phyloP scores from a whole-genome alignment of 2,113 vertebrate species.

The Origma solitaria region DNA sequence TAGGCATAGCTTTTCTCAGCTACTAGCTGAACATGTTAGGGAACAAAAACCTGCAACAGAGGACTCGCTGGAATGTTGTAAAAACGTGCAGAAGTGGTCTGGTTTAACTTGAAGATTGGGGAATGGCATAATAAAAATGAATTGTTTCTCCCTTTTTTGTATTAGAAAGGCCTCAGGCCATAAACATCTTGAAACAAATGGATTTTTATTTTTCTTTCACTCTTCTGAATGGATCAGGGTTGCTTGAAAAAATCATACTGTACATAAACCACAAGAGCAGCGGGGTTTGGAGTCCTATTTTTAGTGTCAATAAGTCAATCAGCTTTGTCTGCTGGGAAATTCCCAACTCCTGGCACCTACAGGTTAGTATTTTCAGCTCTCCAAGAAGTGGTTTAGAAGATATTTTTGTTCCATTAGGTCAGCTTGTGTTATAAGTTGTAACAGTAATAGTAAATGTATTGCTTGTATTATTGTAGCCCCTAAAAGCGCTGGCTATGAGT shows the following conservation, averaged over 20 bases:
- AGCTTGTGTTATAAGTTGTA: conserved; percentile 20
- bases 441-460: conserved; percentile 39
- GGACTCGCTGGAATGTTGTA: background rate
- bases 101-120: conserved; percentile 22
- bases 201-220: background rate
- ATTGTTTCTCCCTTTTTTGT: conserved; percentile 9
- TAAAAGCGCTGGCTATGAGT: background rate
- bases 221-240: background rate
- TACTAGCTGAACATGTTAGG: background rate
- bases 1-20: background rate
- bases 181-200: conserved; percentile 23
- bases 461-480: background rate
- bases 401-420: conserved; percentile 26
- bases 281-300: background rate
- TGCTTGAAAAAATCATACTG: background rate
- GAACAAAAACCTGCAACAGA: background rate
- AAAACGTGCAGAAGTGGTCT: conserved; percentile 15
- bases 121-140: conserved; percentile 40
- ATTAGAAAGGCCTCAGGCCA: conserved; percentile 18
- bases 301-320: background rate
- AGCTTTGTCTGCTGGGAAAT: background rate
- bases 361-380: conserved; percentile 26
- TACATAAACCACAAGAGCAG: background rate
- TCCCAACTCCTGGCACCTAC: conserved; percentile 13
- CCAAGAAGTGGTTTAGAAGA: background rate